Evolutionary conservation across 2,113 vertebrate genomes (phyloP), one percentile per base, ranked within the genome.

Genomic region (Nothocercus nigrocapillus): DNA sequence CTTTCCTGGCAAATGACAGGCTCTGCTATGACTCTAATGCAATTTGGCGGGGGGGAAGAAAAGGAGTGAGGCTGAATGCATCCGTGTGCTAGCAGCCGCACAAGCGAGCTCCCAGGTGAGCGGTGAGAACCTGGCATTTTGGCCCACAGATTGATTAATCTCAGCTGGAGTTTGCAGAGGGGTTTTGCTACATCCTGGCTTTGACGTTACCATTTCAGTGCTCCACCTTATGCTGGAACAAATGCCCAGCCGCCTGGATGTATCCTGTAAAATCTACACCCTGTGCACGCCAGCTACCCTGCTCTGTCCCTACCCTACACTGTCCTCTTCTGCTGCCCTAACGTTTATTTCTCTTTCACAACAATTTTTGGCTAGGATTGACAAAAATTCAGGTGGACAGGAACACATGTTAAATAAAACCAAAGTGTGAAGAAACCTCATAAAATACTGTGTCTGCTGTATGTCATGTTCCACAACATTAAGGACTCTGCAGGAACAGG

Each of bases 321-420:
- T 74, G 21, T 73, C 42, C 32, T 62, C 51, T 36, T 44, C 42
- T 17, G 44, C 44, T 44, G 44, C 44, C 44, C 44, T 44, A 44
- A 15, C 44, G 7, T 44, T 69, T 88, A n/a, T 90, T 47, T 25
- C 66, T 59, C 0, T 0, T 49, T 68, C 44, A 30, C n/a, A 91
- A 85, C 93, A 84, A n/a, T 38, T 75, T 40, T 25, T 77, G 24
- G 5, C 42, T 84, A 66, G 17, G 28, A 66, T 76, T 97, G 87
- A 90, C 76, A 93, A 70, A 91, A 76, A 89, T 80, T 82, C 8
- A 25, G 32, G 14, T 81, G 47, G 62, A 85, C 88, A 64, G 86
- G 16, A 95, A 85, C 91, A 67, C 83, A 34, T 90, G 86, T 91
- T 95, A 95, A 79, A 77, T 76, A 94, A 93, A 94, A n/a, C 42